Evolutionary conservation across 92 coral and sea anemone genomes (phyloP).

Genomic region (Palythoa heliodiscus): DNA sequence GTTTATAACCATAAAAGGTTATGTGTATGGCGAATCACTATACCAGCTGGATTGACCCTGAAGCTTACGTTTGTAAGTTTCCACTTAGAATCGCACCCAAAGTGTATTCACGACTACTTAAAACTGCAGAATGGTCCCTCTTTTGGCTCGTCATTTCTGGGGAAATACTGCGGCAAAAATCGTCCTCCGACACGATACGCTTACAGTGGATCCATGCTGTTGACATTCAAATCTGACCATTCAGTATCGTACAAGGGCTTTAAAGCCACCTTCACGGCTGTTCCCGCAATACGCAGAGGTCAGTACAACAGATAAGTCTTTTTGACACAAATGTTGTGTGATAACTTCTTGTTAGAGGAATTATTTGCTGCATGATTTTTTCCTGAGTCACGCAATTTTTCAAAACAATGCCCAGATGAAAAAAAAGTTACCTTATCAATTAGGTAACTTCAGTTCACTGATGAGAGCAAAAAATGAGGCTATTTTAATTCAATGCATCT

Average conservation of each 20-base stretch:
- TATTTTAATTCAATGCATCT: too few relatives aligned
- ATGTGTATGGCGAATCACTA: slow-evolving; percentile 22
- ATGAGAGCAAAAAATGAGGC: too few relatives aligned
- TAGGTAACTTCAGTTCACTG: too few relatives aligned
- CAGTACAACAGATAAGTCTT: neutral
- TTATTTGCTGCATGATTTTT: neutral
- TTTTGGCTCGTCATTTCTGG: slow-evolving; percentile 14
- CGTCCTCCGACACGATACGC: slow-evolving; percentile 25
- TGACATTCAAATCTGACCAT: slow-evolving; percentile 10
- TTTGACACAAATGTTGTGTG: neutral
- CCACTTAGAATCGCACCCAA: slow-evolving; percentile 5
- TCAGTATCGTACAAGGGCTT: neutral
- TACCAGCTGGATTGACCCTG: slow-evolving; percentile 4
- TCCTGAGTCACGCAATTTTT: neutral
- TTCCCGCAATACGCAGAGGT: neutral
- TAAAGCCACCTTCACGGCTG: slow-evolving; percentile 7
- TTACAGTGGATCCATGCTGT: slow-evolving; percentile 19
- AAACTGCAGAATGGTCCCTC: slow-evolving; percentile 4
- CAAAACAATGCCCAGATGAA: too few relatives aligned
- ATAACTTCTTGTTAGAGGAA: neutral
- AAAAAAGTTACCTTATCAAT: too few relatives aligned
- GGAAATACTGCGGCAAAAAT: slow-evolving; percentile 15
- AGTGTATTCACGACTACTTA: slow-evolving; percentile 8
- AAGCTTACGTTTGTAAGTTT: slow-evolving; percentile 26
- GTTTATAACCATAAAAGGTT: neutral